These are phyloP conservation scores for Hozukius guyotensis DNA, from an alignment of 2,797 vertebrate genomes.

Conservation along the genomic window DNA sequence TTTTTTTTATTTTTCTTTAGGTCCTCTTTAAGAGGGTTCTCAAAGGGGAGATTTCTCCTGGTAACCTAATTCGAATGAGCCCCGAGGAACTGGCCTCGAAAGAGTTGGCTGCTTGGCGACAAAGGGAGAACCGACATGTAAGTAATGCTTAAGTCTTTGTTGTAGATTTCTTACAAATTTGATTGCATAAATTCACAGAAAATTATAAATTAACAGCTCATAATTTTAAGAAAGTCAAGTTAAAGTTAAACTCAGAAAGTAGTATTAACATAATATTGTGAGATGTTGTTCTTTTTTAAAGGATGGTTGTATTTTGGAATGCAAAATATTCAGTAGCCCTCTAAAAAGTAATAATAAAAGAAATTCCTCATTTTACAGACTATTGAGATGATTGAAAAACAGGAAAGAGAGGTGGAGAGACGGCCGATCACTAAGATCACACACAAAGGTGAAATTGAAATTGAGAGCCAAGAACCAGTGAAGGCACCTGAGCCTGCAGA, in stretches of 20 bases:
- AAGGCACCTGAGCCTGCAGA: constrained; percentile 90
- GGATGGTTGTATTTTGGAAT: neutral
- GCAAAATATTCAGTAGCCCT: neutral
- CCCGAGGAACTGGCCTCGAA: constrained; percentile 98
- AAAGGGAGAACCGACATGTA: constrained; percentile 97
- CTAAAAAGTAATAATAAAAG: neutral
- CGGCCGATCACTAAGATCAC: constrained; percentile 99
- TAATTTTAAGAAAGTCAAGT: neutral
- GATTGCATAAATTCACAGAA: neutral
- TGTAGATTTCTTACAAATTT: neutral
- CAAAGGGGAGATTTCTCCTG: constrained; percentile 95
- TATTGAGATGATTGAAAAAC: constrained; percentile 99
- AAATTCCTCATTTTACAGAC: constrained; percentile 81
- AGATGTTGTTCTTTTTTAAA: neutral
- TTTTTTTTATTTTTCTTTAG: constrained; percentile 50
- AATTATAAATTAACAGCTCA: neutral
- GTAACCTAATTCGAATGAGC: constrained; percentile 96
- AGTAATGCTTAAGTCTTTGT: constrained; percentile 56
- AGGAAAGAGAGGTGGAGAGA: constrained; percentile 95
- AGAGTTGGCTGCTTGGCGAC: constrained; percentile 97
- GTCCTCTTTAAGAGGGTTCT: constrained; percentile 95
- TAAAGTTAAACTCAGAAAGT: neutral
- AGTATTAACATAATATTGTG: neutral
- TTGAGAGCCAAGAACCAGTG: constrained; percentile 94
- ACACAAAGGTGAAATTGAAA: constrained; percentile 99